Base-by-base conservation (phyloP, 2,113 vertebrate species). In the Microtus montanus region DNA sequence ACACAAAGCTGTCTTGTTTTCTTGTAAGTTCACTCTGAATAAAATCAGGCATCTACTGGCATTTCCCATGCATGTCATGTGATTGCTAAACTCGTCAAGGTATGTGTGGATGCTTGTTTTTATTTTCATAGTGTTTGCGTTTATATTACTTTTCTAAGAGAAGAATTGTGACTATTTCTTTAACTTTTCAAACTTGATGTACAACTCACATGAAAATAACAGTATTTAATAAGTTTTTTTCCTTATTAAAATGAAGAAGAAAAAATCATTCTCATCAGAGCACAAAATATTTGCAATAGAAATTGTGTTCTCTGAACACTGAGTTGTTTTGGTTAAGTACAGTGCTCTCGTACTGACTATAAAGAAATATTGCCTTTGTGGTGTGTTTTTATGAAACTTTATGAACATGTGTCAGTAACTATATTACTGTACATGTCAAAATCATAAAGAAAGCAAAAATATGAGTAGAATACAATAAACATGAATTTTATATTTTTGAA, bases 311-410 rank as follows among this genome's bases (percentile, higher is more conserved):
- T 3, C 49, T 13, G 35, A 92, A 93, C 41, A 22, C 4, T 64
- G 30, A 70, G 79, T 93, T 26, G 30, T 63, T 95, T 92, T 92
- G 10, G 3, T 93, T 75, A 88, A 66, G 52, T 58, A 79, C 49
- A 80, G 7, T 2, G 0, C 79, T 97, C 33, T n/a, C 20, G 7
- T 87, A 84, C 2, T 96, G 83, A 95, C 85, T 96, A 93, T 97
- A 97, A 84, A 95, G 61, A 88, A n/a, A 4, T 4, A 54, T 54
- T 92, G 0, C 52, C 38, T 24, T 66, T 95, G 30, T 47, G 91
- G 35, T 82, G 70, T 82, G 44, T 63, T 54, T 4, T 66, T n/a
- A 52, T 47, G 35, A 58, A 77, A 94, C 28, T 61, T 89, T 82
- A 87, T 83, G 28, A 63, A 15, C 79, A 35, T 47, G 73, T 35